Evolutionary conservation across 2,797 vertebrate genomes (phyloP), one percentile per base, ranked within the genome.

Genomic region (Garrulus glandarius): DNA sequence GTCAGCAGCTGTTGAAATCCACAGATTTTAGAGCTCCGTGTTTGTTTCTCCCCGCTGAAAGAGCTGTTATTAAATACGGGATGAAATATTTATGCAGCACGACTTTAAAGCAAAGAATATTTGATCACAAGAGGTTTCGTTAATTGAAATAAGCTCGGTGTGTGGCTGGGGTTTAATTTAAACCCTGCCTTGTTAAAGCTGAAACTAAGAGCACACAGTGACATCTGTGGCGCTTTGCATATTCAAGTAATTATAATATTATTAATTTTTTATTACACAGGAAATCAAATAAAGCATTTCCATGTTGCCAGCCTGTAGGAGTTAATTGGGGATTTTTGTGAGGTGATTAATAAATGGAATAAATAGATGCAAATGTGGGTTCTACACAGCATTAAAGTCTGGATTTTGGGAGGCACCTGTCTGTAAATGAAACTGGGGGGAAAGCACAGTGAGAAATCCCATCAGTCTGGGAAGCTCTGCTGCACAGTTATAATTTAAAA

Each of bases 71-170:
- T 95, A 95, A 96, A 84, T 36, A 41, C 16, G 5, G 44, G 41
- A 83, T 96, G 55, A 95, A 95, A 89, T 86, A 96, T 97, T 96
- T 43, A 93, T 75, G 78, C 47, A 3, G 49, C 37, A 13, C 12
- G 57, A 53, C 87, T 90, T 77, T 53, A 87, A 93, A 87, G 68
- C 76, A 22, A 53, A 77, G 85, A 85, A 88, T 75, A 32, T 95
- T 72, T 80, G 85, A 91, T 91, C 91, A 89, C 83, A 32, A 85
- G 91, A 72, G 86, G 84, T 61, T 92, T 47, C 64, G 59, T 16
- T 96, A 93, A 95, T 92, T 89, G 81, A 88, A 96, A 95, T 67
- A 57, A 84, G 56, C 78, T 94, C 60, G 26, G 41, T 44, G 77
- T 30, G 80, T 52, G 76, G 83, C 83, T 52, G 63, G 32, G 59